Percentiles rank a stretch among this genome's conserved stretches.
Evolutionary conservation across 2,888 invertebrate genomes (phyloP).

Genomic region (Pyrocoelia pectoralis): DNA sequence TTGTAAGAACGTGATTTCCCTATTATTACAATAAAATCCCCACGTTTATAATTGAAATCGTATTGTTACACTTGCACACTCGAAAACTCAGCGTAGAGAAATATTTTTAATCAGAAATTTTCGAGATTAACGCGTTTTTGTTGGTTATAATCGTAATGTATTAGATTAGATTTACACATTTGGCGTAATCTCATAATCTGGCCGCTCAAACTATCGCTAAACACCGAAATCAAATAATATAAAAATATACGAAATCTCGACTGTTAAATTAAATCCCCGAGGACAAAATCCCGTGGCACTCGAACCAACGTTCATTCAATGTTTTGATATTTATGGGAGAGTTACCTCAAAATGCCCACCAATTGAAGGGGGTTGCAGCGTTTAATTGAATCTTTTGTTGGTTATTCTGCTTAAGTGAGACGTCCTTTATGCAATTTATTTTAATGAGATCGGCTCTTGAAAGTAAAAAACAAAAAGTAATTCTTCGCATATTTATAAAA

Average conservation of each 20-base stretch:
- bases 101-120: neutral
- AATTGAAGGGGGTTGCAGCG: conserved; percentile 43
- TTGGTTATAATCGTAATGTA: neutral
- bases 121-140: neutral
- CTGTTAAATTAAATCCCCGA: conserved; percentile 27
- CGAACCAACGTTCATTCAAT: conserved; percentile 45
- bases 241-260: conserved; percentile 10
- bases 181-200: conserved; percentile 27
- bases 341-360: conserved; percentile 47
- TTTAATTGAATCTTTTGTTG: conserved; percentile 56
- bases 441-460: conserved; percentile 41
- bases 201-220: conserved; percentile 15
- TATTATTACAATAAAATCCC: conserved; percentile 55
- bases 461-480: neutral
- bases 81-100: neutral
- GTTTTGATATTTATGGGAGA: conserved; percentile 60
- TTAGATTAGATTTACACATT: conserved; percentile 23
- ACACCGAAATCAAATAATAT: neutral
- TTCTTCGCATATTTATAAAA: neutral
- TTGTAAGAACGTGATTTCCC: conserved; percentile 56
- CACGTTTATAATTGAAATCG: conserved; percentile 57
- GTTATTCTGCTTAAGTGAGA: conserved; percentile 55
- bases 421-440: conserved; percentile 55
- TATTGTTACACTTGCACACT: conserved; percentile 42
- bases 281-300: conserved; percentile 31